Percentiles rank a stretch among this genome's conserved stretches.
These are phyloP conservation scores for Troglohyphantes excavatus DNA, from an alignment of 2,888 invertebrate genomes.

Conservation along the genomic window DNA sequence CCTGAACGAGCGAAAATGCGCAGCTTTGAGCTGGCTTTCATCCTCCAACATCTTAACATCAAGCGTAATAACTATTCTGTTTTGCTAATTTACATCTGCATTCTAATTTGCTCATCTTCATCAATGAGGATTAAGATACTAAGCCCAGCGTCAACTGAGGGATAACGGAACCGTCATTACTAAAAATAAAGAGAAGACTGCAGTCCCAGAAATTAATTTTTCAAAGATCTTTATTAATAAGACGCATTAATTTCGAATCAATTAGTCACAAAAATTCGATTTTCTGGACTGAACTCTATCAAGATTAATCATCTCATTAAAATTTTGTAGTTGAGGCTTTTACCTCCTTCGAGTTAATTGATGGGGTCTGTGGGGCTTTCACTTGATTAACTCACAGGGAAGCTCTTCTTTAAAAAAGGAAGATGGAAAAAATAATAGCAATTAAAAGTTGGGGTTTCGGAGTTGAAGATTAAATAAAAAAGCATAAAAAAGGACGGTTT, in stretches of 20 bases:
- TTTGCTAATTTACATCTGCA: conserved; percentile 60
- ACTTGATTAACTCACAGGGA: conserved; percentile 64
- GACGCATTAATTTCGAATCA: conserved; percentile 75
- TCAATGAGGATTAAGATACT: conserved; percentile 44
- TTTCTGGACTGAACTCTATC: conserved; percentile 58
- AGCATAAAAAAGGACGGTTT: conserved; percentile 10
- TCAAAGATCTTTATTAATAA: conserved; percentile 71
- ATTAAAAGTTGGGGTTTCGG: conserved; percentile 60
- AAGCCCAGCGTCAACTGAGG: conserved; percentile 49
- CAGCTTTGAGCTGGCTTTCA: not conserved
- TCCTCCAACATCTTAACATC: conserved; percentile 36
- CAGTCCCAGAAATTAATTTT: conserved; percentile 71
- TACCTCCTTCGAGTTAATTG: conserved; percentile 68
- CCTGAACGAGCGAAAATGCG: conserved; percentile 22
- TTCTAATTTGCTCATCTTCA: conserved; percentile 56
- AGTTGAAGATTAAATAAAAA: conserved; percentile 58
- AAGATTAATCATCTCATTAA: conserved; percentile 75
- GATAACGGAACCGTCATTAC: not conserved
- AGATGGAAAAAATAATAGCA: conserved; percentile 59
- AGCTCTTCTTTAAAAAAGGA: conserved; percentile 27
- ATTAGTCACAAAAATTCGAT: conserved; percentile 76
- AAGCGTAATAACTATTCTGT: conserved; percentile 56
- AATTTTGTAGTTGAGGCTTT: conserved; percentile 72
- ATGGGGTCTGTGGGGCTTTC: conserved; percentile 52
- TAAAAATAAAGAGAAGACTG: conserved; percentile 33